A percentile compares a stretch with the other conserved stretches of the same genome.
Evolutionary conservation across 2,888 invertebrate genomes (phyloP).

Genomic region (Pristionchus fissidentatus): DNA sequence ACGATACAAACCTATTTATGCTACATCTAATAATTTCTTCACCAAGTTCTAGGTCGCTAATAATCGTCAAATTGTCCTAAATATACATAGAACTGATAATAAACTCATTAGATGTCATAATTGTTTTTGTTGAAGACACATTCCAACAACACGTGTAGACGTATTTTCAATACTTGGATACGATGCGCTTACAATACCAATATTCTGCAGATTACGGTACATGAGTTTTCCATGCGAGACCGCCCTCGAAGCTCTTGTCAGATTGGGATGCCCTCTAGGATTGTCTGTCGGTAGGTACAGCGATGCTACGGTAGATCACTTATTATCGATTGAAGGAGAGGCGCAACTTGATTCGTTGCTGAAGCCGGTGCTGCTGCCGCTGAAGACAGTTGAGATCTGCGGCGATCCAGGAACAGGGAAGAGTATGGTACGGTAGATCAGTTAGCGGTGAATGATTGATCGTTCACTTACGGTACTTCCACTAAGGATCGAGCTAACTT

Average conservation of each 20-base stretch:
- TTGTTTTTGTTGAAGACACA: not conserved
- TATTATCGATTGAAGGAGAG: conserved; percentile 18
- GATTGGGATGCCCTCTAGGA: conserved; percentile 48
- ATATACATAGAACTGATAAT: conserved; percentile 7
- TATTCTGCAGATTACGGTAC: conserved; percentile 3
- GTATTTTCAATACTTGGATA: not conserved
- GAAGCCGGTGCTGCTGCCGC: conserved; percentile 34
- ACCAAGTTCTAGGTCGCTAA: not conserved
- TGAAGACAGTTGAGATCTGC: conserved; percentile 45
- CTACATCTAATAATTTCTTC: conserved; percentile 3
- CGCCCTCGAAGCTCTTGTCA: conserved; percentile 54
- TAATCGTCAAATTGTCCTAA: too few species aligned
- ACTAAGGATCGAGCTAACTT: too few species aligned
- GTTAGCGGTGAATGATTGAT: not conserved
- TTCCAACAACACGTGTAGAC: not conserved
- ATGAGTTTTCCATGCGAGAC: conserved; percentile 51
- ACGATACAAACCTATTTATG: not conserved
- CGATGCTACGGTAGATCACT: not conserved
- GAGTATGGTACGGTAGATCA: conserved; percentile 5
- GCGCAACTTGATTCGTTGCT: conserved; percentile 7
- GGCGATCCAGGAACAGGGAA: conserved; percentile 42
- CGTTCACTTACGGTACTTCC: too few species aligned
- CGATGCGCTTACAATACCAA: not conserved
- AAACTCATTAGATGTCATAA: not conserved
- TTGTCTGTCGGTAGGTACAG: conserved; percentile 25